A percentile compares a stretch with the other conserved stretches of the same genome.
phyloP scores from a whole-genome alignment of 2,888 invertebrate species.

The Plagodis dolabraria region DNA sequence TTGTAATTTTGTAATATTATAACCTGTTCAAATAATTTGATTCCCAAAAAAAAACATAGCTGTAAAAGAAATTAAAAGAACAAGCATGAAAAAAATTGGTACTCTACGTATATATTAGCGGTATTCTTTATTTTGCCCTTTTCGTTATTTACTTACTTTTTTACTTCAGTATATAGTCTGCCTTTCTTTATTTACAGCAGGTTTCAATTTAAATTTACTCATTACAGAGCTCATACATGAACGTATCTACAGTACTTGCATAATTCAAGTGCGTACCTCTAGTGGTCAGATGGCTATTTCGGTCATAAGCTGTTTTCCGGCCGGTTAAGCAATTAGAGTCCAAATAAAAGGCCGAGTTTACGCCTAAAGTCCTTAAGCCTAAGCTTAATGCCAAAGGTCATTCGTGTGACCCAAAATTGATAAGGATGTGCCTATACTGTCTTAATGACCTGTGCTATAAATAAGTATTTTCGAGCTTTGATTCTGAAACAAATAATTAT shows the following conservation, averaged over 20 bases:
- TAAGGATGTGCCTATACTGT: conserved; percentile 4
- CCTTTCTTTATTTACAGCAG: no score
- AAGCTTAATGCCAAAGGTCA: conserved; percentile 35
- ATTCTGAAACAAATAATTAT: neutral
- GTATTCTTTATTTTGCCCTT: no score
- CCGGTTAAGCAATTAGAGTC: conserved; percentile 51
- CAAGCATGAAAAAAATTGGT: no score
- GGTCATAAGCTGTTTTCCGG: conserved; percentile 50
- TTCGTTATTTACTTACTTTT: no score
- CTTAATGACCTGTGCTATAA: neutral
- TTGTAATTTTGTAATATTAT: no score
- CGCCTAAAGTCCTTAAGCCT: conserved; percentile 38
- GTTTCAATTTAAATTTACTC: conserved; percentile 2
- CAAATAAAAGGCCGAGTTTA: conserved; percentile 46
- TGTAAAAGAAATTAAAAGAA: no score
- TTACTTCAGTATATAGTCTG: no score
- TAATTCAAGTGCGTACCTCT: conserved; percentile 26
- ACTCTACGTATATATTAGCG: no score
- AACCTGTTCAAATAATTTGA: no score
- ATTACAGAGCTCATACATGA: conserved; percentile 17
- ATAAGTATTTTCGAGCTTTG: neutral
- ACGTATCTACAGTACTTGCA: conserved; percentile 14
- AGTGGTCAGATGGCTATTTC: conserved; percentile 42
- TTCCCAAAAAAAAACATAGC: no score
- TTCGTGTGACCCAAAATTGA: conserved; percentile 25